Conservation (phyloP, 2,113 vertebrate species). For the Triplophysa siluroides region DNA sequence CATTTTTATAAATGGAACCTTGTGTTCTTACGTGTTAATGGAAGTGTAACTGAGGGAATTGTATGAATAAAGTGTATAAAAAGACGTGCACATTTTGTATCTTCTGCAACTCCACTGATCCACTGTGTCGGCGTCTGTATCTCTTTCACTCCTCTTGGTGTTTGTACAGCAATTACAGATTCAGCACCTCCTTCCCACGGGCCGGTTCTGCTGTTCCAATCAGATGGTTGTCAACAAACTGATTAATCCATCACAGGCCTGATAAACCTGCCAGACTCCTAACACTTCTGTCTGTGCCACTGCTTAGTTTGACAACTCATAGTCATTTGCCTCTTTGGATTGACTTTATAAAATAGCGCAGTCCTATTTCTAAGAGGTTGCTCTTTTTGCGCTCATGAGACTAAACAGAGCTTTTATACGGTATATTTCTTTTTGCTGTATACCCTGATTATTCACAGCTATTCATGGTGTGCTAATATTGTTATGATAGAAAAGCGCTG, state of each 20-base stretch:
- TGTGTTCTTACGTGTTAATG: no score
- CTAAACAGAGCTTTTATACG: no score
- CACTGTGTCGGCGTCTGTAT: background rate
- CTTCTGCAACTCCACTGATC: background rate
- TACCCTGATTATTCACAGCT: background rate
- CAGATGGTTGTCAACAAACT: slow-evolving; percentile 31
- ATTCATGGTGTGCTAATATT: background rate
- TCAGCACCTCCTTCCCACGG: slow-evolving; percentile 25
- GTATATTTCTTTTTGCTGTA: background rate
- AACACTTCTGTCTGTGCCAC: slow-evolving; percentile 13
- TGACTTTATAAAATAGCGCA: background rate
- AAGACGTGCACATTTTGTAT: background rate
- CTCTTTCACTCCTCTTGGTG: background rate
- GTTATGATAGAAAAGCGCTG: background rate
- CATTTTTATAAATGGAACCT: no score
- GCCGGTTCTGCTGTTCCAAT: slow-evolving; percentile 30
- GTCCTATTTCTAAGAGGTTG: background rate
- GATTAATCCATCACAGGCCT: slow-evolving; percentile 37
- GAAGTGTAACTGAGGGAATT: no score
- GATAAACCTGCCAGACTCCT: slow-evolving; percentile 20
- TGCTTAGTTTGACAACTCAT: background rate
- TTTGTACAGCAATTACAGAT: slow-evolving; percentile 29
- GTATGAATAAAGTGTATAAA: background rate
- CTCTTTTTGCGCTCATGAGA: no score
- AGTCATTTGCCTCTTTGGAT: slow-evolving; percentile 12